phyloP scores from a whole-genome alignment of 2,888 invertebrate species.

The Pilophorus perplexus region DNA sequence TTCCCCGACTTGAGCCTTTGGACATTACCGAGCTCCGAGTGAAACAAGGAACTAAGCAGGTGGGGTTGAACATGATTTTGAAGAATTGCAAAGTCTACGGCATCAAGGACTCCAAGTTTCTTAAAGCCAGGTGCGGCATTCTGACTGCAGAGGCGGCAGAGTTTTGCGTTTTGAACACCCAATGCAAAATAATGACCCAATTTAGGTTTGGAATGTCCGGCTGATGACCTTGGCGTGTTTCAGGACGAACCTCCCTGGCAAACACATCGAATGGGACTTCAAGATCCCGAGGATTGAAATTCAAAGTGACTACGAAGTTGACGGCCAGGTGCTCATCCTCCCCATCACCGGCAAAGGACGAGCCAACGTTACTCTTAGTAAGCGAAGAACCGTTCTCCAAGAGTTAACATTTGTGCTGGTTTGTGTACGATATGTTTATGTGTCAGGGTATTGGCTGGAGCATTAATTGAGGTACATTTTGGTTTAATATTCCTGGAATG shows the following conservation, averaged over 20 bases:
- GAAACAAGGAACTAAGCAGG: conserved; percentile 48
- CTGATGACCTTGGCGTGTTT: no score
- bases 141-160: no score
- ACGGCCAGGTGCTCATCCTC: conserved; percentile 49
- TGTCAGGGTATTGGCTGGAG: no score
- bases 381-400: no score
- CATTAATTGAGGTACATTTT: no score
- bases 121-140: conserved; percentile 48
- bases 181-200: no score
- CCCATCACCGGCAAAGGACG: conserved; percentile 49
- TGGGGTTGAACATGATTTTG: conserved; percentile 48
- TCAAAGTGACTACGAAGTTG: conserved; percentile 48
- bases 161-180: no score
- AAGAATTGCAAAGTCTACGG: conserved; percentile 48
- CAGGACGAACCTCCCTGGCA: conserved; percentile 48
- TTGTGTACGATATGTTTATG: no score
- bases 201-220: no score
- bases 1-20: conserved; percentile 49
- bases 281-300: conserved; percentile 48
- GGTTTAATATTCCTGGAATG: no score
- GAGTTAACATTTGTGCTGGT: no score
- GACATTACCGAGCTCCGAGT: conserved; percentile 48
- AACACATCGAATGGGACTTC: conserved; percentile 49
- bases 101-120: conserved; percentile 46
- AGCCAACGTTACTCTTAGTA: conserved; percentile 50